Evolutionary conservation across 2,797 vertebrate genomes (phyloP), one percentile per base, ranked within the genome.

Genomic region (Paramormyrops hopkinsi): DNA sequence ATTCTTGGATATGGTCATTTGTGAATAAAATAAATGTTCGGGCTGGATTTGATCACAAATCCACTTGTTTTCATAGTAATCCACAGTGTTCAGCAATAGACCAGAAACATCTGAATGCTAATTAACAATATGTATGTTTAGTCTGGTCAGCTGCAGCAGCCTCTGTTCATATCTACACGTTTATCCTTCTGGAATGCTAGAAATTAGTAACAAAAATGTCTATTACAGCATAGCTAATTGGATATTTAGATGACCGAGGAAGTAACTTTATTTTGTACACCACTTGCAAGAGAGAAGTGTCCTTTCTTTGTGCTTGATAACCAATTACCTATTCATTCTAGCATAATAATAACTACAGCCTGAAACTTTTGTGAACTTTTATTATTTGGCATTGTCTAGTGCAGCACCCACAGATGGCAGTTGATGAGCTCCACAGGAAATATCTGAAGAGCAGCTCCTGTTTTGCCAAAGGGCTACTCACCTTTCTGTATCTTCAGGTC

Each of bases 401-500:
- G 79, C 73, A 88, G 65, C 84, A 86, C 29, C 53, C 88, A 51
- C 69, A 44, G 88, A 87, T 69, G 46, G 53, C 62, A n/a, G 65
- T 83, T 90, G 51, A 90, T 88, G 84, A 89, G 90, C 62, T 88
- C 89, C 89, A 86, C 89, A 88, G 87, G 87, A 91, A 91, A 88
- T 90, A 88, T 89, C 88, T 89, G 82, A 37, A 29, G 56, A 85
- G 82, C 56, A 89, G 89, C 88, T 90, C 82, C 89, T 82, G 76
- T 86, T 90, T 79, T 89, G 90, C 89, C 89, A 79, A 69, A 85
- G 88, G 65, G 84, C 56, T 88, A 89, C 92, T 90, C 91, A 90
- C 90, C 92, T 91, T 89, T 89, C 90, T 2, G 89, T 65, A 85
- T 46, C 79, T 89, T 87, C 89, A 87, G 91, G 91, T 92, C 91